Evolutionary conservation across 1,140 invertebrate species (phyloP).

Genomic region (Habropoda laboriosa): DNA sequence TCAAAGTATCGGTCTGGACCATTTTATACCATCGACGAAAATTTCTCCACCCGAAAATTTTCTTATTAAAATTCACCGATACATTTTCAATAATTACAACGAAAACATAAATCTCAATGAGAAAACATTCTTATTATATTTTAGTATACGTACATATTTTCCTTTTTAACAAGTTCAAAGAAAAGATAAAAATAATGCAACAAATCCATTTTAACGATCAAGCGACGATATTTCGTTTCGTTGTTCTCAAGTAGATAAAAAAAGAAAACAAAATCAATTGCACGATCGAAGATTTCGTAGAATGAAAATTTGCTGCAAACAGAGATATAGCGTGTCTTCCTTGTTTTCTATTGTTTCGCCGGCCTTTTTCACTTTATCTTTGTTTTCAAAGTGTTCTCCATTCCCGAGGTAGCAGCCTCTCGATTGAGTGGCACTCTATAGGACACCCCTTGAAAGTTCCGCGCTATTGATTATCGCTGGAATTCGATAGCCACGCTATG

Average conservation of each 20-base stretch:
- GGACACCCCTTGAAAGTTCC: conserved; percentile 32
- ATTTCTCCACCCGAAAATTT: too few species aligned
- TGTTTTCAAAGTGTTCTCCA: conserved; percentile 24
- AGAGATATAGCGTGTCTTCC: too few species aligned
- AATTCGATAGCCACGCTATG: conserved; percentile 35
- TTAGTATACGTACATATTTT: too few species aligned
- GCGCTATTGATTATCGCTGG: conserved; percentile 36
- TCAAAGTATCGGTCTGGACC: not conserved
- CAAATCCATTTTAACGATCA: not conserved
- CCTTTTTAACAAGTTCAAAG: too few species aligned
- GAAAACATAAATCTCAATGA: not conserved
- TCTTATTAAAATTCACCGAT: too few species aligned
- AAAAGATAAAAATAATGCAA: too few species aligned
- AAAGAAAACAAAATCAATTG: not conserved
- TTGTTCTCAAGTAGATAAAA: not conserved
- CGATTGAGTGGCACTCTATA: conserved; percentile 31
- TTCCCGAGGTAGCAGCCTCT: conserved; percentile 12
- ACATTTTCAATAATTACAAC: not conserved
- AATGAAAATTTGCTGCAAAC: not conserved
- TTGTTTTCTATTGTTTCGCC: conserved; percentile 5
- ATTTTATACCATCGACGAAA: not conserved
- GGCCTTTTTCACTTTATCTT: conserved; percentile 10
- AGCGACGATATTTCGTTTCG: not conserved
- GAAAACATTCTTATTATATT: not conserved
- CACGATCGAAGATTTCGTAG: not conserved